Base-by-base conservation (phyloP, 2,888 invertebrate genomes). In the Leucophenga montana region DNA sequence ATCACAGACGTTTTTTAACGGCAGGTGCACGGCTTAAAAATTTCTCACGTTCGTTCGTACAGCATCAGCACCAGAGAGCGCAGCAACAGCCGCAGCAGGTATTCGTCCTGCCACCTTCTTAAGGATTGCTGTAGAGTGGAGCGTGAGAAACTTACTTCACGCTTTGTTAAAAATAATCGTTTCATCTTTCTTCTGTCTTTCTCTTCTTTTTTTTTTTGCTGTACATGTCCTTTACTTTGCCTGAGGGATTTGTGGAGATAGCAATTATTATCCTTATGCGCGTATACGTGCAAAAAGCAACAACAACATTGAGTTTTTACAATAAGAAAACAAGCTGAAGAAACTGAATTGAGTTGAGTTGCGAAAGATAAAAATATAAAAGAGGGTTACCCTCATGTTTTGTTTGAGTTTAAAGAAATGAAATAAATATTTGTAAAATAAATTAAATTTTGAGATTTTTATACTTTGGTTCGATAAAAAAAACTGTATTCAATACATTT, bases 21-120 rank as follows among this genome's bases (percentile, higher is more conserved):
- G 83, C 86, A 86, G 86, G 86, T 86, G 86, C 74, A 75, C 74
- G 69, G 61, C 69, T 67, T 66, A 57, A 72, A 79, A 85, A 73
- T 77, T 85, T 86, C 87, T 85, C 86, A 86, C 85, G 86, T 79
- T 81, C 70, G 18, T 18, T 14, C 69, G 68, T 62, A 16, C 22
- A 16, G 18, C 22, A 13, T 14, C 27, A 27, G 56, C 13, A 56
- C 4, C 59, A 59, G 59, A 14, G 16, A 14, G 31, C 27, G 33
- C 18, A 33, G 59, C 39, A 33, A 39, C 44, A 13, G 13, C 69
- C 73, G 71, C 74, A 73, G 70, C 85, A 85, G 85, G 85, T 85
- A 83, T 62, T 66, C 59, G 74, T 79, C 78, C 79, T 81, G 74
- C 62, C 73, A 74, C 78, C 79, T 74, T 67, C 57, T 61, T 73